Evolutionary conservation across 2,113 vertebrate genomes (phyloP), one percentile per base, ranked within the genome.

Genomic region (Lathamus discolor): DNA sequence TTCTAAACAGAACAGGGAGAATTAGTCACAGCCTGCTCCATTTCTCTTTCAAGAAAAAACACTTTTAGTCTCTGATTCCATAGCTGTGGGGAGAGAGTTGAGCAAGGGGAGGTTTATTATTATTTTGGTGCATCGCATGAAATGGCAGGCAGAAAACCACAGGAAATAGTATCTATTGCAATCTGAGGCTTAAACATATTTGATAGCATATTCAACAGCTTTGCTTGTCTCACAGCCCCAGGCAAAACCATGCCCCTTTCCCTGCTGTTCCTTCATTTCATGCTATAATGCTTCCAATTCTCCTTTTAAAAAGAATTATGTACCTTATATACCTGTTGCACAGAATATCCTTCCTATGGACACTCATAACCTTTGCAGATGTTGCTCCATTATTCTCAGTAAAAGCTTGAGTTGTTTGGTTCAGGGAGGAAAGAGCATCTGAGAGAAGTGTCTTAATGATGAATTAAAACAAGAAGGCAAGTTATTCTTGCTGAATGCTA

Each of bases 231-330:
- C 66, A 66, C 62, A 94, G 94, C 95, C 84, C 52, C 17, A 4
- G 70, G 94, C 89, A 95, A 94, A 97, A 92, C 51, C 75, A 84
- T 57, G 74, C 28, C 86, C 74, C 27, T 29, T 69, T 88, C 75
- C 94, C 95, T 96, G 90, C 93, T 95, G 87, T 88, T 96, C 63
- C 90, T 96, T 96, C 85, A 96, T 97, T 96, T 96, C 94, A 97
- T 91, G 95, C 84, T 93, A 39, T 93, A 83, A 88, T 77, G 92
- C 91, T 95, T 95, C 84, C 89, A 94, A 35, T 94, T 90, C 78
- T 85, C 87, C 59, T 74, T 76, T 79, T 54, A 62, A 85, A 83
- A 90, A 61, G 81, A 95, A 93, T 90, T 85, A 88, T 63, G 85
- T 67, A 90, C 54, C 77, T 94, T 88, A 93, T 69, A 85, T 95